Percentiles rank a stretch among this genome's conserved stretches.
Conservation (phyloP, 2,113 vertebrate species). For the Sterrhoptilus dennistouni region DNA sequence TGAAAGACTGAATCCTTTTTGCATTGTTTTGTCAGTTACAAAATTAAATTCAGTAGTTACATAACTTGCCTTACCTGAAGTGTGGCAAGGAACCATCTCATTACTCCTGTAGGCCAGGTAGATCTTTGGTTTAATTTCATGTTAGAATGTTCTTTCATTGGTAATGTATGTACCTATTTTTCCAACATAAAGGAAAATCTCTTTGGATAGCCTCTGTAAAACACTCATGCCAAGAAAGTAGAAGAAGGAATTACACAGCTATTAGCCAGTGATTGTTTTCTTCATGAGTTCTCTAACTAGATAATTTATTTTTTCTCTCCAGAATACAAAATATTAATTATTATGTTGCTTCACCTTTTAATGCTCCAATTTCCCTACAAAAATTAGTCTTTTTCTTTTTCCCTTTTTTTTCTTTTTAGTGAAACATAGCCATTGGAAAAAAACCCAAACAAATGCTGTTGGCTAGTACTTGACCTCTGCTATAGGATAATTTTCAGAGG, state of each 20-base stretch:
- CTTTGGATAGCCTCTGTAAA: neutral
- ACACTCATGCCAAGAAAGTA: neutral
- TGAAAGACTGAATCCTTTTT: neutral
- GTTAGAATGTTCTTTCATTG: neutral
- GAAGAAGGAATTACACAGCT: neutral
- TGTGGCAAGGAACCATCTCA: neutral
- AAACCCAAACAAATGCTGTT: neutral
- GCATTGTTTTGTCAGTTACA: neutral
- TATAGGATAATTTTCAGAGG: neutral
- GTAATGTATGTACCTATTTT: neutral
- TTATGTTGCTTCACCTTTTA: neutral
- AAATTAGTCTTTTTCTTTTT: neutral
- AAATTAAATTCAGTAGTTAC: neutral
- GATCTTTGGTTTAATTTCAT: neutral
- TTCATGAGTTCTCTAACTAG: neutral
- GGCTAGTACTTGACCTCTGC: neutral
- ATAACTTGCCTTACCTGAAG: neutral
- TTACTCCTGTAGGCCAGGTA: neutral
- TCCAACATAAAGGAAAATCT: neutral
- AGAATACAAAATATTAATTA: neutral
- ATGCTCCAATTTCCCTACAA: neutral
- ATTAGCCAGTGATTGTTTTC: neutral
- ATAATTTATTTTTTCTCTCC: neutral
- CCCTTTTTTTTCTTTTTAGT: neutral
- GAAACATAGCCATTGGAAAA: neutral